phyloP scores from a whole-genome alignment of 2,113 vertebrate species.

The Toxotes jaculatrix region DNA sequence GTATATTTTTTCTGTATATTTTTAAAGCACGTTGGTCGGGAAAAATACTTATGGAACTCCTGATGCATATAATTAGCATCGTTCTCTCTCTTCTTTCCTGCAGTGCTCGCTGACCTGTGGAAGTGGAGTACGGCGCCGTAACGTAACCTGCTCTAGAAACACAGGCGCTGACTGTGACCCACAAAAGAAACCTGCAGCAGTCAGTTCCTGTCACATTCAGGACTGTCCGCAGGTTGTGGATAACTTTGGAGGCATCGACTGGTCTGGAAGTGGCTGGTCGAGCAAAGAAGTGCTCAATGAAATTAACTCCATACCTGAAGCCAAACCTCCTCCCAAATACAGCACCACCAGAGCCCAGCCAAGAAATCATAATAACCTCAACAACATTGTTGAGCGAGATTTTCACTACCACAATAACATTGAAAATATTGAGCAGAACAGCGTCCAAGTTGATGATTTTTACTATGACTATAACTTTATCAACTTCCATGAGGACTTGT shows the following conservation, averaged over 20 bases:
- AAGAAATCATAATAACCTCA: conserved; percentile 62
- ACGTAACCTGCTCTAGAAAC: conserved; percentile 86
- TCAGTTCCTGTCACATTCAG: conserved; percentile 72
- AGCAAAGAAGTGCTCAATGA: conserved; percentile 90
- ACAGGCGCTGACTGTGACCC: conserved; percentile 82
- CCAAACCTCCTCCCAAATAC: conserved; percentile 52
- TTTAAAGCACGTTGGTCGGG: neutral
- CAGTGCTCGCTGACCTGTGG: conserved; percentile 93
- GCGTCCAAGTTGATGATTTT: conserved; percentile 92
- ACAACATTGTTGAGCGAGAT: conserved; percentile 81
- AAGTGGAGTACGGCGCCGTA: conserved; percentile 81
- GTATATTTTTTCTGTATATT: neutral
- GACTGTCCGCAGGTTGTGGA: conserved; percentile 79
- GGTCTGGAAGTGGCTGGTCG: conserved; percentile 92
- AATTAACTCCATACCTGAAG: conserved; percentile 82
- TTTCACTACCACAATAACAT: conserved; percentile 79
- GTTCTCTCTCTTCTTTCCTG: neutral
- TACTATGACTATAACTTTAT: conserved; percentile 99
- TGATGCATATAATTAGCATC: neutral
- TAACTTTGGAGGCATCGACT: conserved; percentile 72
- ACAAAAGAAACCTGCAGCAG: conserved; percentile 72
- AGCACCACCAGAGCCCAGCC: conserved; percentile 62
- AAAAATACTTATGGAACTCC: neutral
- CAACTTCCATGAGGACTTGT: conserved; percentile 95
- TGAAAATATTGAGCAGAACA: conserved; percentile 74